Percentiles rank a stretch among this genome's conserved stretches.
phyloP scores from a whole-genome alignment of 2,888 invertebrate genomes.

The Eupithecia centaureata region DNA sequence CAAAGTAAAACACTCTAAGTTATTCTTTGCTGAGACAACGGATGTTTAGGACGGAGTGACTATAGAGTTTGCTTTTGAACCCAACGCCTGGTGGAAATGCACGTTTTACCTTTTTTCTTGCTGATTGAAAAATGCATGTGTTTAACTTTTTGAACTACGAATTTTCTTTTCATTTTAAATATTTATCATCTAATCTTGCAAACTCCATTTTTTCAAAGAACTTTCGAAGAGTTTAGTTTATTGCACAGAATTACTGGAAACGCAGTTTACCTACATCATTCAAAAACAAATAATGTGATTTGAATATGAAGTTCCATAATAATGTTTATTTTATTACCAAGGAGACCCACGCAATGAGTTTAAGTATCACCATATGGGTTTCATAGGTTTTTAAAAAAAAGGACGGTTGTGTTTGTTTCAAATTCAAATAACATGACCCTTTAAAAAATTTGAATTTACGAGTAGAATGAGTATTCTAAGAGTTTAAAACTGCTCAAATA shows the following conservation, averaged over 20 bases:
- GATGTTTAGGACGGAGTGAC: neutral
- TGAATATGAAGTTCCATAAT: too few relatives aligned
- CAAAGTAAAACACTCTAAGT: neutral
- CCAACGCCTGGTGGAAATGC: neutral
- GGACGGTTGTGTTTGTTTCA: neutral
- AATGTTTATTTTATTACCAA: too few relatives aligned
- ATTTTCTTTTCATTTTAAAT: neutral
- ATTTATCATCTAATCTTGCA: neutral
- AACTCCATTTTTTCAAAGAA: too few relatives aligned
- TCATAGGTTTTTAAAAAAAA: neutral
- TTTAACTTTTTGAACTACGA: neutral
- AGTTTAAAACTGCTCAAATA: neutral
- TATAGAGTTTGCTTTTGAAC: neutral
- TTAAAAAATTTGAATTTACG: too few relatives aligned
- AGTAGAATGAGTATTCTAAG: too few relatives aligned
- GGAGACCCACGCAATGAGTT: too few relatives aligned
- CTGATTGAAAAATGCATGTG: neutral
- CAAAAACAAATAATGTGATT: too few relatives aligned
- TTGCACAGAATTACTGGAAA: too few relatives aligned
- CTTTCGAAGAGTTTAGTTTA: too few relatives aligned
- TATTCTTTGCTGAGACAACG: neutral
- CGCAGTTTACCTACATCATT: too few relatives aligned
- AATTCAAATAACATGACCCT: neutral
- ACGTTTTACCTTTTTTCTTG: neutral
- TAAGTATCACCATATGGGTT: too few relatives aligned